Percentiles rank a stretch among this genome's conserved stretches.
phyloP scores from a whole-genome alignment of 2,113 vertebrate species.

The Piaya cayana region DNA sequence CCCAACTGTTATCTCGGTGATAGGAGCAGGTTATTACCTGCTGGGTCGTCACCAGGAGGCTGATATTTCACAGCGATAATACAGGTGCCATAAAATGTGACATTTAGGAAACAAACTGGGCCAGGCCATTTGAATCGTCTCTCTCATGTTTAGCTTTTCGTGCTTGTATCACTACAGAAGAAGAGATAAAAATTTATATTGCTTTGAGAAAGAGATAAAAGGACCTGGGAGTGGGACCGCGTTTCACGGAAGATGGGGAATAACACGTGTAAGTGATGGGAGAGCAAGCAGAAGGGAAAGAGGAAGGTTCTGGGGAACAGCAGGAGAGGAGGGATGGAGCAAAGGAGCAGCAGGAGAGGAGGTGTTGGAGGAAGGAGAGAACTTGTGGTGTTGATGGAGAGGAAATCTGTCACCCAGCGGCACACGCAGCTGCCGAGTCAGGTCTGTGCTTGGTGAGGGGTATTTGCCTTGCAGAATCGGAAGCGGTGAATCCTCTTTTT shows the following conservation, averaged over 20 bases:
- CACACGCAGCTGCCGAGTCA: not conserved
- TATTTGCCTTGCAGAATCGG: not conserved
- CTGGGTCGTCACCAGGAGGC: not conserved
- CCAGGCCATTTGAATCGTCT: not conserved
- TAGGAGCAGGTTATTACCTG: not conserved
- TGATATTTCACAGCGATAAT: not conserved
- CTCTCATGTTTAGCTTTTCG: not conserved
- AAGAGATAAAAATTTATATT: slow-evolving; percentile 19
- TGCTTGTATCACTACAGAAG: not conserved
- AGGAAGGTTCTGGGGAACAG: not conserved
- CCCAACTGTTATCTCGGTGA: not conserved
- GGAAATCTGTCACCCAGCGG: not conserved
- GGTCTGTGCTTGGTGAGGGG: not conserved
- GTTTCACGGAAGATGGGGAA: not conserved
- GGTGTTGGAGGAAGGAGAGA: not conserved
- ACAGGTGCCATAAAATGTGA: slow-evolving; percentile 1
- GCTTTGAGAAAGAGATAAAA: slow-evolving; percentile 1
- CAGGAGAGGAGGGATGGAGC: not conserved
- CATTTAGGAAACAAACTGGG: not conserved
- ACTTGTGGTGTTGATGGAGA: not conserved
- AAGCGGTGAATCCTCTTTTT: not conserved
- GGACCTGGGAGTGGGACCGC: not conserved
- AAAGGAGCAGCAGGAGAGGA: not conserved
- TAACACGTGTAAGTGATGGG: not conserved
- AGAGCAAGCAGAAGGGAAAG: not conserved